Conservation (phyloP, 2,797 vertebrate species). For the Zonotrichia albicollis region DNA sequence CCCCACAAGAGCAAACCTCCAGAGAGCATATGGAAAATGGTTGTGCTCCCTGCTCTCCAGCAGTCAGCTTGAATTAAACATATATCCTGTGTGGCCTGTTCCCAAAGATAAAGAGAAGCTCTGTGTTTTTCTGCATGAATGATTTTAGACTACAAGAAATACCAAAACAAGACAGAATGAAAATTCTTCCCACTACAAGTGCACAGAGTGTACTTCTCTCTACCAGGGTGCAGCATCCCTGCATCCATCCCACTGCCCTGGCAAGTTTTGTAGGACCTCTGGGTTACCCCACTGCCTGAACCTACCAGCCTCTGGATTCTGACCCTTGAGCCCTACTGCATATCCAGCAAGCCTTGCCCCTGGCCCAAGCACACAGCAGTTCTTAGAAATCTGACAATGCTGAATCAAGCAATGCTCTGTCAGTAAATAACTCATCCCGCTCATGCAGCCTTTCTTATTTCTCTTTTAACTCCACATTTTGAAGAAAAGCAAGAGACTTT, state of each 20-base stretch:
- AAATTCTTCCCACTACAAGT: background rate
- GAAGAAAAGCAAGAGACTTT: background rate
- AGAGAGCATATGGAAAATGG: background rate
- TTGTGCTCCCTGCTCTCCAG: background rate
- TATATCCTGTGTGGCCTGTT: background rate
- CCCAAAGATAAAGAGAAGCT: background rate
- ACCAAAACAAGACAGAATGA: background rate
- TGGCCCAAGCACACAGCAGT: background rate
- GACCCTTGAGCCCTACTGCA: background rate
- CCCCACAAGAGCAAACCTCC: background rate
- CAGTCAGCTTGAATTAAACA: constrained; percentile 35
- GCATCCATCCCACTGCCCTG: background rate
- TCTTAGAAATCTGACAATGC: background rate
- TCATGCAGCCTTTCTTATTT: background rate
- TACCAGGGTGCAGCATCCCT: background rate
- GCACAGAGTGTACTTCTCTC: background rate
- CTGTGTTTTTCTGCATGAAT: constrained; percentile 1
- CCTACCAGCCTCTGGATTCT: background rate
- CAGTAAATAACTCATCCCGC: background rate
- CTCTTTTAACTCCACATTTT: background rate
- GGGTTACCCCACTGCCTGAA: background rate
- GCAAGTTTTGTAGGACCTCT: background rate
- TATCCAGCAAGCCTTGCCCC: background rate
- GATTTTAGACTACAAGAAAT: constrained; percentile 9
- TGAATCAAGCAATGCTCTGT: background rate